Evolutionary conservation across 2,113 vertebrate genomes (phyloP).

Genomic region (Todiramphus chloris): DNA sequence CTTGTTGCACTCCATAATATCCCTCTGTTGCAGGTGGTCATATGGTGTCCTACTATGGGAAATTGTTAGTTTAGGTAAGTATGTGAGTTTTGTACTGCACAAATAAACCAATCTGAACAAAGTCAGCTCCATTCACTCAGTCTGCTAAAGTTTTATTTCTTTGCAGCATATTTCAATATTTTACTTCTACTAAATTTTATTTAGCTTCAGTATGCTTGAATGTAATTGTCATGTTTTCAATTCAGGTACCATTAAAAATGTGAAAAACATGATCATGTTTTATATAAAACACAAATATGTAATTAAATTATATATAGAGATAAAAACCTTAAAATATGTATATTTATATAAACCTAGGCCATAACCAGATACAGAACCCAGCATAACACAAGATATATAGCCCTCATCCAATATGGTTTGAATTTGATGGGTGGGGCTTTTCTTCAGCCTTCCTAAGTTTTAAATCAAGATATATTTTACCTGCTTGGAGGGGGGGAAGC

Average conservation of each 20-base stretch:
- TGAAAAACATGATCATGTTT: not conserved
- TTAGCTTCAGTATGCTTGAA: not conserved
- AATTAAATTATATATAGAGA: too few relatives aligned
- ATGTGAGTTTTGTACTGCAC: not conserved
- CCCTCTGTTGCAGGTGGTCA: slow-evolving; percentile 80
- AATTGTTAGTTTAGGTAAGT: slow-evolving; percentile 89
- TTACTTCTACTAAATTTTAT: not conserved
- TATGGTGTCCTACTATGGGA: slow-evolving; percentile 89
- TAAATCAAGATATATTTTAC: not conserved
- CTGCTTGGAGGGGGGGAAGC: fast-evolving
- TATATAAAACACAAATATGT: not conserved
- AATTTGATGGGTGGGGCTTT: not conserved
- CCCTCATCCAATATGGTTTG: not conserved
- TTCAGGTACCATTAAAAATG: not conserved
- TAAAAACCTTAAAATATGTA: too few relatives aligned
- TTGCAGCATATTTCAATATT: not conserved
- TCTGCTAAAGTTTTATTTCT: not conserved
- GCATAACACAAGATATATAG: not conserved
- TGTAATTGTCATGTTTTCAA: not conserved
- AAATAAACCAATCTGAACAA: not conserved
- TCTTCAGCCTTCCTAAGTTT: not conserved
- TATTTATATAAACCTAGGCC: not conserved
- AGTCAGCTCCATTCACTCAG: not conserved
- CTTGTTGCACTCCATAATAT: not conserved
- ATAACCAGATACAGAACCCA: not conserved